A percentile compares a stretch with the other conserved stretches of the same genome.
phyloP scores from a whole-genome alignment of 2,113 vertebrate species.

The Tetrao urogallus region DNA sequence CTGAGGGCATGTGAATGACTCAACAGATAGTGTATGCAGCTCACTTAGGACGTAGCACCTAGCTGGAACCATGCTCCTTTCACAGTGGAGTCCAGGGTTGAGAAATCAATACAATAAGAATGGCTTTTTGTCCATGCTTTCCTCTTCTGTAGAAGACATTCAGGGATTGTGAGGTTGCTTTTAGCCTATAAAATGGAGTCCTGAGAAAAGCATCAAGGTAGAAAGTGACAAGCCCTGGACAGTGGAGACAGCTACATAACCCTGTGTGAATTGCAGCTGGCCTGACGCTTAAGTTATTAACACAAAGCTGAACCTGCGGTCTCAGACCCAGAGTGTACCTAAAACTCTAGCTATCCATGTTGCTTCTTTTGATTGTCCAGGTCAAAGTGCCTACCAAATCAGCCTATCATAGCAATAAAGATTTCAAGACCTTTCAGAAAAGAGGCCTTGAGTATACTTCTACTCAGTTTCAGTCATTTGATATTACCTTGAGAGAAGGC shows the following conservation, averaged over 20 bases:
- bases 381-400: not conserved
- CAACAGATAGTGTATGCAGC: accelerated
- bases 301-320: not conserved
- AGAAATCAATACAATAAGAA: not conserved
- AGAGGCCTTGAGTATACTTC: not conserved
- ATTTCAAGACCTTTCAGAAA: not conserved
- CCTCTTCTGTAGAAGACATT: not conserved
- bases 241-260: not conserved
- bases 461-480: not conserved
- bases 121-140: not conserved
- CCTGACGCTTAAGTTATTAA: not conserved
- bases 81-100: not conserved
- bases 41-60: not conserved
- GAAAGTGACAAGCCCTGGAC: not conserved
- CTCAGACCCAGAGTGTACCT: not conserved
- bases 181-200: not conserved
- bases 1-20: not conserved
- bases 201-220: not conserved
- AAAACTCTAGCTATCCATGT: not conserved
- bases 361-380: accelerated
- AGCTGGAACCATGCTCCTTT: not conserved
- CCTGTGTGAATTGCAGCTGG: not conserved
- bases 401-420: not conserved
- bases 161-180: not conserved
- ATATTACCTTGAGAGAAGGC: not conserved